Base-by-base conservation (phyloP, 2,797 vertebrate genomes). In the Gobionotothen gibberifrons region DNA sequence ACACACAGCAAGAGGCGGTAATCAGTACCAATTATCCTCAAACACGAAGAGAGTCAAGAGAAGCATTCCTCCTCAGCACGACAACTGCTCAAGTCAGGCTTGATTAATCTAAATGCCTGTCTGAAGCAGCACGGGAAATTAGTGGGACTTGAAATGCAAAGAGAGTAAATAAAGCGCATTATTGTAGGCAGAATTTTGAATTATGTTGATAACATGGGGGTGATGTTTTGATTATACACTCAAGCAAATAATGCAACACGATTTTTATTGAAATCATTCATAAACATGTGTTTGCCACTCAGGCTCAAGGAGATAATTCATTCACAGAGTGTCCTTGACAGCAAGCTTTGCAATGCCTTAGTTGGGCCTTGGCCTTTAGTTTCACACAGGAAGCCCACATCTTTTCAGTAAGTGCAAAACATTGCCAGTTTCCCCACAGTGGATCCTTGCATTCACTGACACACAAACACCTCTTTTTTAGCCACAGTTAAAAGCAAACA, bases 1-100 rank as follows among this genome's bases (percentile, higher is more conserved):
- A 86, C 84, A 86, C 85, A 85, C 76, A 83, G 66, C 78, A 47
- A 92, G 83, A 84, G 86, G 84, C 42, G 70, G 82, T 87, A 90
- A 93, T 93, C 91, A 90, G 84, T 69, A 75, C 72, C 83, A 90
- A 91, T 92, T 92, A 93, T 87, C 81, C 86, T 93, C 86, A 89
- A 90, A 89, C 79, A 81, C 81, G 52, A 59, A 56, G 78, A 59
- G 82, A 89, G 83, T 85, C 79, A 70, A 88, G 80, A 85, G 83
- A 69, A 87, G 85, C 84, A 87, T 90, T 92, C 86, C 78, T 82
- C 75, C 82, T 77, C 87, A 74, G 81, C 82, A 80, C 52, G 75
- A 84, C 85, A 81, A 80, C 72, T 21, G 75, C 80, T 90, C 81
- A 81, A 77, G 84, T 88, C 85, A 76, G 81, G 63, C 90, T 58